Percentiles rank a stretch among this genome's conserved stretches.
Evolutionary conservation across 2,797 vertebrate species (phyloP).

Genomic region (Centroberyx gerrardi): DNA sequence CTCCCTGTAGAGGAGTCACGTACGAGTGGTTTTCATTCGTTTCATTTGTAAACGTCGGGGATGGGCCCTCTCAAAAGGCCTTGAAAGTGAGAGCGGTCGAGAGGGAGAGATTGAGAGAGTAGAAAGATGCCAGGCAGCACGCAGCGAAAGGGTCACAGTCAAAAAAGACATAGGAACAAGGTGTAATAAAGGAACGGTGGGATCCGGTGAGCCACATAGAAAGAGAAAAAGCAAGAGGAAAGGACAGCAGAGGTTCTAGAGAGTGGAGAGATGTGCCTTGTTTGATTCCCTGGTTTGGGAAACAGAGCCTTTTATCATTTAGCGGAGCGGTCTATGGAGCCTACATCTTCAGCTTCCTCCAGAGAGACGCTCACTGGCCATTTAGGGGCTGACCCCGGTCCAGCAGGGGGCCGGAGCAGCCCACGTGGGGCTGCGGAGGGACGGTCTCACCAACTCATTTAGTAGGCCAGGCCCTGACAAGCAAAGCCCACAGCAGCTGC

Average conservation of each 20-base stretch:
- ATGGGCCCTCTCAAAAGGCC: slow-evolving; percentile 67
- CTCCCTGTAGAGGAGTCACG: slow-evolving; percentile 72
- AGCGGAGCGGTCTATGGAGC: slow-evolving; percentile 56
- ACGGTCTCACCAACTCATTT: slow-evolving; percentile 59
- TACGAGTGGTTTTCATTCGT: slow-evolving; percentile 77
- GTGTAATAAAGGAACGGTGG: slow-evolving; percentile 53
- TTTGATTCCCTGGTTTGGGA: slow-evolving; percentile 63
- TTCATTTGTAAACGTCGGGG: slow-evolving; percentile 76
- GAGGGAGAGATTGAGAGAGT: slow-evolving; percentile 42
- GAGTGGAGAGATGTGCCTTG: slow-evolving; percentile 45
- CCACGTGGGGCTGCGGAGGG: slow-evolving; percentile 29
- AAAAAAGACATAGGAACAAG: slow-evolving; percentile 57
- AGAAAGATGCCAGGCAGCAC: slow-evolving; percentile 62
- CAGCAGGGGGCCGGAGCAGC: slow-evolving; percentile 44
- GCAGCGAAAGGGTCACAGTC: slow-evolving; percentile 60
- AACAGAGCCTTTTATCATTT: slow-evolving; percentile 65
- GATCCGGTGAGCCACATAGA: slow-evolving; percentile 50
- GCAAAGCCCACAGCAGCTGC: slow-evolving; percentile 42
- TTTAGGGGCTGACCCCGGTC: slow-evolving; percentile 63
- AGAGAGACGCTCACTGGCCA: slow-evolving; percentile 47
- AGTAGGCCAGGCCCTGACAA: slow-evolving; percentile 46
- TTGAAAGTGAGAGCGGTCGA: slow-evolving; percentile 57
- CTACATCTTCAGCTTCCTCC: slow-evolving; percentile 54
- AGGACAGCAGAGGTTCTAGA: slow-evolving; percentile 18
- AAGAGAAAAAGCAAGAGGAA: slow-evolving; percentile 24